These are phyloP conservation scores for Cephalopterus ornatus DNA, from an alignment of 2,113 vertebrate species.

Conservation along the genomic window DNA sequence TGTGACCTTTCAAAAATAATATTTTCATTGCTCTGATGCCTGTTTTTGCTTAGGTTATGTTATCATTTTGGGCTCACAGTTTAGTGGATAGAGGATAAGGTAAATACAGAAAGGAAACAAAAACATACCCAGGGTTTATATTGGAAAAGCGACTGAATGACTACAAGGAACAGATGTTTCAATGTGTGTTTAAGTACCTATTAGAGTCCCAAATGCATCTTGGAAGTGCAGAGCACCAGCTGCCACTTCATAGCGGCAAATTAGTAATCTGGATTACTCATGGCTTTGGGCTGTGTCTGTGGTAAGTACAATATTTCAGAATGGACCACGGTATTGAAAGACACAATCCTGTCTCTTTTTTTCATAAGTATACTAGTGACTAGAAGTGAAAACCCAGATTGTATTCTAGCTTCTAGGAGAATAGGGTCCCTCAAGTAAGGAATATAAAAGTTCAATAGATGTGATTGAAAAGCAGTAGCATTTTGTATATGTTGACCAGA, in stretches of 20 bases:
- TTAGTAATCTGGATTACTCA: background rate
- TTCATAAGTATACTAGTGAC: background rate
- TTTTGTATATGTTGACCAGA: background rate
- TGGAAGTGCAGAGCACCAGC: background rate
- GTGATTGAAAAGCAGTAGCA: background rate
- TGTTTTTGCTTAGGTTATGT: background rate
- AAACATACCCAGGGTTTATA: background rate
- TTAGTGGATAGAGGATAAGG: background rate
- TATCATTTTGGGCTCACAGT: background rate
- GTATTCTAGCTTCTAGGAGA: background rate
- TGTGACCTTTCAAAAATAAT: background rate
- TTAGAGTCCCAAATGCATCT: background rate
- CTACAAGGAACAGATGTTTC: background rate
- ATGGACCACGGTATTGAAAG: background rate
- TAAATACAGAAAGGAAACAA: background rate
- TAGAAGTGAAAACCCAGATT: background rate
- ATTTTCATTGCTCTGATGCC: background rate
- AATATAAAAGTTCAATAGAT: background rate
- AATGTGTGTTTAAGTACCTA: rapidly evolving
- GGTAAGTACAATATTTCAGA: background rate
- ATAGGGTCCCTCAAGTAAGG: background rate
- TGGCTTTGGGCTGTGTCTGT: background rate
- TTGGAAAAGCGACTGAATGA: background rate
- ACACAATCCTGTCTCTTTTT: background rate
- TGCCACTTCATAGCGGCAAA: background rate